Conservation (phyloP, 1,140 invertebrate species). For the Cecropterus lyciades region DNA sequence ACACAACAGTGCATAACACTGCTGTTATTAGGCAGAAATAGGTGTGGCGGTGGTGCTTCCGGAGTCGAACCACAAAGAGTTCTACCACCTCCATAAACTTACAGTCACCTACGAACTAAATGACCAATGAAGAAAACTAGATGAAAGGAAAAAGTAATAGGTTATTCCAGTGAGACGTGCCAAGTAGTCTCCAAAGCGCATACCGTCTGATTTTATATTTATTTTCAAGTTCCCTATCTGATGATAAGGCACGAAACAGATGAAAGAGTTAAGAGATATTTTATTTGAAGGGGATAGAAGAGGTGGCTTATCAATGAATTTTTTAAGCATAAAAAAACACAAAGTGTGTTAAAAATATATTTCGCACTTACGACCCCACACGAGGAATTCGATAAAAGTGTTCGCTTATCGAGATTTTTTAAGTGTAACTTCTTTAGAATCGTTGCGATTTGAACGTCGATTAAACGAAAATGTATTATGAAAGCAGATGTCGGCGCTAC, state of each 20-base stretch:
- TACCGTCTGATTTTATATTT: constrained; percentile 24
- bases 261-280: constrained; percentile 34
- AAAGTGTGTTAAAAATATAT: background rate
- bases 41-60: too few species aligned
- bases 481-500: too few species aligned
- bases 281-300: constrained; percentile 27
- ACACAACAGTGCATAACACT: too few species aligned
- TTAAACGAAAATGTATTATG: too few species aligned
- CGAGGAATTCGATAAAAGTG: background rate
- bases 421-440: too few species aligned
- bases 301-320: constrained; percentile 25
- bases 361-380: background rate
- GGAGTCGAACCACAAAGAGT: too few species aligned
- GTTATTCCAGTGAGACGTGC: constrained; percentile 11
- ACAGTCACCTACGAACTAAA: too few species aligned
- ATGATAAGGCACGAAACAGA: constrained; percentile 37
- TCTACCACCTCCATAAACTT: too few species aligned
- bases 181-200: constrained; percentile 14
- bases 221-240: constrained; percentile 24
- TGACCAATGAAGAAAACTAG: too few species aligned
- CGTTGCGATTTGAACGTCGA: too few species aligned
- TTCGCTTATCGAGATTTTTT: too few species aligned
- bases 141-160: background rate
- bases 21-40: too few species aligned
- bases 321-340: constrained; percentile 16